Evolutionary conservation across 2,888 invertebrate genomes (phyloP), one percentile per base, ranked within the genome.

Genomic region (Nephrotoma appendiculata): DNA sequence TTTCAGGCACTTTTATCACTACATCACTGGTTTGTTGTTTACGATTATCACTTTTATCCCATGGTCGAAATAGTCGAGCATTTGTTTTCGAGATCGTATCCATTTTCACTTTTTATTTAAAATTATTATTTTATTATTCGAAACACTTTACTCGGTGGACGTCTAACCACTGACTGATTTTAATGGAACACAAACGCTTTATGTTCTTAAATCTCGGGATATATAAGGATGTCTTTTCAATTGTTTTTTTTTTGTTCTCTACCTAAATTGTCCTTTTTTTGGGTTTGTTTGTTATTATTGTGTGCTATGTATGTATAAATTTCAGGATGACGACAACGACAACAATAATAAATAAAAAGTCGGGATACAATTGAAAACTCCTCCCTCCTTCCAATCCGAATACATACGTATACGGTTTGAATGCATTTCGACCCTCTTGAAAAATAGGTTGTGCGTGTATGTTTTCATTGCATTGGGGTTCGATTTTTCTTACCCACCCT

Each of bases 51-150:
- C 48, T 31, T 45, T 45, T 91, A 90, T 94, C 94, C 94, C 94
- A 94, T 87, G 94, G 94, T 88, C 94, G 92, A 89, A 94, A 94
- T 31, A 94, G 91, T 89, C 94, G 92, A 83, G 93, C 93, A 88
- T 91, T 92, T 88, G 92, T 92, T 90, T 92, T 71, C 71, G 71
- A 71, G 3, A 71, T 71, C 9, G 71, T 71, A 71, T 71, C 92
- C 86, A 71, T 71, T 71, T 71, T 71, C 31, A 71, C 71, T 71
- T 71, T 57, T 15, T 6, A 5, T 57, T 15, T 15, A 52, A 15
- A 52, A 57, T 5, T 6, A 57, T 57, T 31, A 31, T 31, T 31
- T 31, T 31, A 19, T 6, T 15, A 57, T 15, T 6, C 1, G 6
- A 31, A 7, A 71, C 71, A 71, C 71, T 71, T 71, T 71, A 71